phyloP scores from a whole-genome alignment of 2,797 vertebrate species.

The Meriones psammophilus region DNA sequence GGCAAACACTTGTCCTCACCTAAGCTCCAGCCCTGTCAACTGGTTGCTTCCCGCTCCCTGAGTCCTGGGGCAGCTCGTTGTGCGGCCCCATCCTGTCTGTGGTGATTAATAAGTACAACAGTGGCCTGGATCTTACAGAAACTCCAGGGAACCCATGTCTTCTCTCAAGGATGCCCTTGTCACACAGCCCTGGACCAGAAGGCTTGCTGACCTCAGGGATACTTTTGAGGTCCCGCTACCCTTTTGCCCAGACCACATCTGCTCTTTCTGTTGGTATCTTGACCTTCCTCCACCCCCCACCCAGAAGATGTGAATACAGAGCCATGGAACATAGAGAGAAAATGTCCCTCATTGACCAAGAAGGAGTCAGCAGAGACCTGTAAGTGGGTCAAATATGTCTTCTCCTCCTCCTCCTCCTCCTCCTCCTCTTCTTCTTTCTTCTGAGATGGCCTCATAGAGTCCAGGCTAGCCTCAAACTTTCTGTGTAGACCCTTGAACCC shows the following conservation, averaged over 20 bases:
- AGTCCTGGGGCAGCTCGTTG: not conserved
- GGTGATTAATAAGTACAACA: slow-evolving; percentile 66
- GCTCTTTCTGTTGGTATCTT: not conserved
- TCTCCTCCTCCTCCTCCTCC: not conserved
- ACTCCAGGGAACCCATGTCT: not conserved
- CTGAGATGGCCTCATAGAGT: not conserved
- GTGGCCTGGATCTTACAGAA: slow-evolving; percentile 57
- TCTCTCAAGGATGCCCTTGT: not conserved
- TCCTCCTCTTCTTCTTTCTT: not conserved
- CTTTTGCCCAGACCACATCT: not conserved
- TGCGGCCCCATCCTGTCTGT: slow-evolving; percentile 61
- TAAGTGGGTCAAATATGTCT: not conserved
- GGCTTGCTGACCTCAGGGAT: not conserved
- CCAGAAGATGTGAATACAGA: slow-evolving; percentile 47
- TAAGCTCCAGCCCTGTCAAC: not conserved
- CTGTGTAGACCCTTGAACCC: not conserved
- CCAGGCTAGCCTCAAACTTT: not conserved
- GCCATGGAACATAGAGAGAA: slow-evolving; percentile 22
- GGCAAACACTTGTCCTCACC: not conserved
- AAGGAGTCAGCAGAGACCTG: slow-evolving; percentile 22
- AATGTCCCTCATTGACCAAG: not conserved
- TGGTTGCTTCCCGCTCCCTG: not conserved
- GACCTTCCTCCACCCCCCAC: not conserved
- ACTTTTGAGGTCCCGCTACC: fast-evolving
- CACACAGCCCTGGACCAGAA: not conserved